These are phyloP conservation scores for Poeciliopsis infans DNA, from an alignment of 2,797 vertebrate genomes.

Conservation along the genomic window DNA sequence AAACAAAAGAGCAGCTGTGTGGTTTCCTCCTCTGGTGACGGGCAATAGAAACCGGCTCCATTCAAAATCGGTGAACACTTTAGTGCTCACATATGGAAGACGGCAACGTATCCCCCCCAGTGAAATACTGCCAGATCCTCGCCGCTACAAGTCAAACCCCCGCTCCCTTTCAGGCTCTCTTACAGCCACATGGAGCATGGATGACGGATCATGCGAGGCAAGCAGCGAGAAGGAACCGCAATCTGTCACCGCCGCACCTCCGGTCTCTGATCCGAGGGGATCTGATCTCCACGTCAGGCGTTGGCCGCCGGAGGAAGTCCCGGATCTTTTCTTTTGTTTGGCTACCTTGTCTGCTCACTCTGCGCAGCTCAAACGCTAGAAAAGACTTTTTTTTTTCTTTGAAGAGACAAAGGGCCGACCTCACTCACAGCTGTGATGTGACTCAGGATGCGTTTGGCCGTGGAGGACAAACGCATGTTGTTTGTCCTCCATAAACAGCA, in stretches of 20 bases:
- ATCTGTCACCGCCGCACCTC: conserved; percentile 57
- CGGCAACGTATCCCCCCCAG: conserved; percentile 6
- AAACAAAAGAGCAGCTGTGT: conserved; percentile 62
- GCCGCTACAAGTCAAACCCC: conserved; percentile 19
- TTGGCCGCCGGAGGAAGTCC: conserved; percentile 51
- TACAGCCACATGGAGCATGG: conserved; percentile 22
- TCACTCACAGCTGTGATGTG: conserved; percentile 68
- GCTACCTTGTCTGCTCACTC: conserved; percentile 56
- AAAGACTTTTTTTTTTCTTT: background rate
- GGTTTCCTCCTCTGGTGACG: conserved; percentile 31
- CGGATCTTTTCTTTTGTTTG: conserved; percentile 69
- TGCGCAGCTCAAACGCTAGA: conserved; percentile 35
- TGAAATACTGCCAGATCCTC: conserved; percentile 29
- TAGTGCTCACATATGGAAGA: conserved; percentile 52
- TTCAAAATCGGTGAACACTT: conserved; percentile 32
- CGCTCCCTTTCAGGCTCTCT: conserved; percentile 11
- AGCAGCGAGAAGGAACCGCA: conserved; percentile 44
- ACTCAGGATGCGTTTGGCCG: conserved; percentile 60
- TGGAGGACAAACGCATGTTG: conserved; percentile 29
- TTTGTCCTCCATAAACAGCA: too few relatives aligned
- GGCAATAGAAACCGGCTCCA: too few relatives aligned
- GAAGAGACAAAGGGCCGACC: conserved; percentile 64
- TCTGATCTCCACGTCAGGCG: conserved; percentile 64
- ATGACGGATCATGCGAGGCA: conserved; percentile 42
- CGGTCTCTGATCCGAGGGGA: conserved; percentile 60